Evolutionary conservation across 2,888 invertebrate genomes (phyloP).

Genomic region (Agrochola circellaris): DNA sequence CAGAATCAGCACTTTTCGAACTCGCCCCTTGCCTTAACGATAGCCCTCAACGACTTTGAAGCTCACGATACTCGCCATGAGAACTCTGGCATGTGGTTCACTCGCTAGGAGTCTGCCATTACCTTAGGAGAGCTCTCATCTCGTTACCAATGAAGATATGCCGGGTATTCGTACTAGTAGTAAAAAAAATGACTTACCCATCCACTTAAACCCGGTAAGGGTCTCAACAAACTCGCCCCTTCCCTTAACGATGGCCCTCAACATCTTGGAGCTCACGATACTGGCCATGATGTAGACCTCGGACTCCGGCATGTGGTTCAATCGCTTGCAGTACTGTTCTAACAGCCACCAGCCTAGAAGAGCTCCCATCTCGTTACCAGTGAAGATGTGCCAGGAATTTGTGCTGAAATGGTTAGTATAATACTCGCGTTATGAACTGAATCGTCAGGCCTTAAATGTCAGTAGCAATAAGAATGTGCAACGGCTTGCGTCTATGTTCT

Average conservation of each 20-base stretch:
- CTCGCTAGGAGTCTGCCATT: slow-evolving; percentile 94
- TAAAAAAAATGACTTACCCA: slow-evolving; percentile 92
- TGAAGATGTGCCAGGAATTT: slow-evolving; percentile 95
- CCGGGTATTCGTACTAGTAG: slow-evolving; percentile 89
- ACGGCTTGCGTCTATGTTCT: no score
- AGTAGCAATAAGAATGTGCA: no score
- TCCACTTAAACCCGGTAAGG: slow-evolving; percentile 99
- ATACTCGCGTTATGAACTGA: no score
- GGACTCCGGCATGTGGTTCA: slow-evolving; percentile 79
- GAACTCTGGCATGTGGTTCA: slow-evolving; percentile 79
- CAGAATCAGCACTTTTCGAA: no score
- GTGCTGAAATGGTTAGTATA: slow-evolving; percentile 67
- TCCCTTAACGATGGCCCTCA: slow-evolving; percentile 94
- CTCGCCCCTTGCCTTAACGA: no score
- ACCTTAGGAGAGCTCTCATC: slow-evolving; percentile 97
- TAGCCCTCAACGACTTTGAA: slow-evolving; percentile 94
- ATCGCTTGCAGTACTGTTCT: slow-evolving; percentile 88
- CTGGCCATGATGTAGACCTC: slow-evolving; percentile 97
- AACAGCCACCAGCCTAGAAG: slow-evolving; percentile 98
- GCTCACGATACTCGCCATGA: slow-evolving; percentile 98
- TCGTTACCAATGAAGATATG: slow-evolving; percentile 98
- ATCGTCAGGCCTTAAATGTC: no score
- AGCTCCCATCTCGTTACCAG: slow-evolving; percentile 98
- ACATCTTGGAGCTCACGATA: slow-evolving; percentile 98
- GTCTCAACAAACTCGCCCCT: slow-evolving; percentile 96